These are phyloP conservation scores for Perizoma affinitatum DNA, from an alignment of 2,888 invertebrate genomes.

Conservation along the genomic window DNA sequence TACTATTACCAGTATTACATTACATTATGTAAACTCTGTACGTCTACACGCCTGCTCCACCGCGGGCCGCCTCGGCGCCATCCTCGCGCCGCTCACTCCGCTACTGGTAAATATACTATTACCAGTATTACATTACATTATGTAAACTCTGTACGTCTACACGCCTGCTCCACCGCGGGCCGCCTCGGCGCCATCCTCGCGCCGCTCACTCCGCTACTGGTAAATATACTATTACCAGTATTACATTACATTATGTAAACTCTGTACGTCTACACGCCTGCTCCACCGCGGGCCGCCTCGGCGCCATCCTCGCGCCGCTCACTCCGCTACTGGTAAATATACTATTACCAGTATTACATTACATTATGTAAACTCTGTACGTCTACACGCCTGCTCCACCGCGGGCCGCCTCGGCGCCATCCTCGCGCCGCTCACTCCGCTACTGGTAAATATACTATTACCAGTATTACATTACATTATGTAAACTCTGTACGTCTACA, in stretches of 20 bases:
- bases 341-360: too few species aligned
- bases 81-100: conserved; percentile 88
- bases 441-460: too few species aligned
- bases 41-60: conserved; percentile 88
- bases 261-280: conserved; percentile 87
- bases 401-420: neutral
- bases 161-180: conserved; percentile 88
- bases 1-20: neutral
- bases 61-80: conserved; percentile 88
- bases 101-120: conserved; percentile 75
- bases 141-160: too few species aligned
- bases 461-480: too few species aligned
- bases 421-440: too few species aligned
- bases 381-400: too few species aligned
- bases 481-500: too few species aligned
- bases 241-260: conserved; percentile 85
- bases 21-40: too few species aligned
- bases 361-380: too few species aligned
- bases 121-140: conserved; percentile 76
- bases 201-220: conserved; percentile 87
- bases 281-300: conserved; percentile 64
- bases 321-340: too few species aligned
- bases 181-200: conserved; percentile 88
- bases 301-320: neutral
- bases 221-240: conserved; percentile 48